Evolutionary conservation across 2,113 vertebrate genomes (phyloP).

Genomic region (Mustela nigripes): DNA sequence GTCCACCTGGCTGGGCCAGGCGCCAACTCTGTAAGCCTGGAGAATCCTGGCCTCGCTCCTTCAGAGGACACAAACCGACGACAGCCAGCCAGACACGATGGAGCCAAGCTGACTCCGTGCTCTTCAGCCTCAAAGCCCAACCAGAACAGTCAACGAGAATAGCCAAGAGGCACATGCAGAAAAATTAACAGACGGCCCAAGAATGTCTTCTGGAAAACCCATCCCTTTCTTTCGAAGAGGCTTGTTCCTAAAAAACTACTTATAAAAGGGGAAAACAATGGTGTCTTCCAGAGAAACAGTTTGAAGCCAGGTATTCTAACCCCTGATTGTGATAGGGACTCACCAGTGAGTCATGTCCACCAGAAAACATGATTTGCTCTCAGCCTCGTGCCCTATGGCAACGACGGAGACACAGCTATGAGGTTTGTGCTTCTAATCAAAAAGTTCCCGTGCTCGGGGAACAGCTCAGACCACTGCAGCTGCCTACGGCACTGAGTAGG

Average conservation of each 20-base stretch:
- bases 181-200: background rate
- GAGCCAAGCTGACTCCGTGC: conserved; percentile 27
- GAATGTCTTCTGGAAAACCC: conserved; percentile 65
- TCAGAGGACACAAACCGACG: conserved; percentile 28
- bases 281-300: conserved; percentile 73
- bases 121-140: conserved; percentile 33
- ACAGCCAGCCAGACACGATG: background rate
- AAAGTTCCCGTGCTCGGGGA: background rate
- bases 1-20: background rate
- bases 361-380: background rate
- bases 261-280: conserved; percentile 53
- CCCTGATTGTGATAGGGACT: conserved; percentile 13
- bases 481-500: conserved; percentile 69
- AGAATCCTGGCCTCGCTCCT: background rate
- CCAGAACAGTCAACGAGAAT: background rate
- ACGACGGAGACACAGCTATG: background rate
- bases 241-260: conserved; percentile 79
- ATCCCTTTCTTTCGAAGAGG: conserved; percentile 52
- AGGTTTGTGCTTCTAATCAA: conserved; percentile 82
- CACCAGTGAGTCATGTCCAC: conserved; percentile 69
- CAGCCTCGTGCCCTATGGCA: background rate
- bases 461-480: conserved; percentile 60
- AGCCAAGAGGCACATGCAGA: background rate
- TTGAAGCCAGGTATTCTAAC: conserved; percentile 69
- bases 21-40: background rate